Evolutionary conservation across 2,113 vertebrate genomes (phyloP).

Genomic region (Nothoprocta pentlandii): DNA sequence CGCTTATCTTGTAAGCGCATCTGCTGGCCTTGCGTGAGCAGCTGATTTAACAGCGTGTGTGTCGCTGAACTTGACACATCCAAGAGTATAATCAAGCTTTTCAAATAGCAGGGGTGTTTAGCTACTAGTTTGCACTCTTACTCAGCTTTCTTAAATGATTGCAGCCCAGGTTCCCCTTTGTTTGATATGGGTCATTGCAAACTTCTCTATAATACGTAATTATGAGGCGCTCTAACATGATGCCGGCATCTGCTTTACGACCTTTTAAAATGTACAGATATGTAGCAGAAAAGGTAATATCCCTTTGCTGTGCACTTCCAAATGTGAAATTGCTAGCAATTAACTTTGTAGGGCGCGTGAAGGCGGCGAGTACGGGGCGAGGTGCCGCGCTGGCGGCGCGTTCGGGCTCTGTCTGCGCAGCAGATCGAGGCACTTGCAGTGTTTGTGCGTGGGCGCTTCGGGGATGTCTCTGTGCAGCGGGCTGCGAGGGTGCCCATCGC

Average conservation of each 20-base stretch:
- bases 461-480: no score
- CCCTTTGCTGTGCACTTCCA: not conserved
- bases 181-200: not conserved
- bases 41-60: slow-evolving; percentile 70
- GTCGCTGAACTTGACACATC: slow-evolving; percentile 68
- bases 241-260: slow-evolving; percentile 11
- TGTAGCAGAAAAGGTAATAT: slow-evolving; percentile 7
- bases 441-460: no score
- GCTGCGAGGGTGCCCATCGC: not conserved
- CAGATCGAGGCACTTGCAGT: no score
- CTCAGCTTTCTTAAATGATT: not conserved
- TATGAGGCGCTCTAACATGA: not conserved
- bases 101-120: not conserved
- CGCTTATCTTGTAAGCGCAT: slow-evolving; percentile 72
- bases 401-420: no score
- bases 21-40: slow-evolving; percentile 64
- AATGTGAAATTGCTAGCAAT: not conserved
- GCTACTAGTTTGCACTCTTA: not conserved
- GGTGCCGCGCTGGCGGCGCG: not conserved
- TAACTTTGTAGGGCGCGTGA: not conserved
- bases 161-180: not conserved
- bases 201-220: accelerated
- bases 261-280: not conserved
- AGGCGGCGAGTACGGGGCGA: not conserved
- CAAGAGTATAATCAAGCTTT: slow-evolving; percentile 56